A percentile compares a stretch with the other conserved stretches of the same genome.
These are phyloP conservation scores for Trichonephila clavata DNA, from an alignment of 1,140 invertebrate species.

Conservation along the genomic window DNA sequence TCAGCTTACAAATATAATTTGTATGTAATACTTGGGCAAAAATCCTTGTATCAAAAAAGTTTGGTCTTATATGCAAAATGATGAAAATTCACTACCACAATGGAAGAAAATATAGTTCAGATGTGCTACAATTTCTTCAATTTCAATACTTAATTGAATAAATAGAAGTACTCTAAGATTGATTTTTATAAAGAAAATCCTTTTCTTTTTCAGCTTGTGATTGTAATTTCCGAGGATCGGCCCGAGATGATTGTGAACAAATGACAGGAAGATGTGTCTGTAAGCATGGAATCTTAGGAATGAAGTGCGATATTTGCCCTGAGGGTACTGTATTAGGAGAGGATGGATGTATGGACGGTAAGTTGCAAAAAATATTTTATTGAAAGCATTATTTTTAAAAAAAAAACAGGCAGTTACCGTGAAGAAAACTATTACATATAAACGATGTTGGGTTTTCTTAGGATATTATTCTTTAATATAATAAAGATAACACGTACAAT, in stretches of 20 bases:
- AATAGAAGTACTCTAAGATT: too few species aligned
- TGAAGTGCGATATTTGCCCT: slow-evolving; percentile 91
- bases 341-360: slow-evolving; percentile 90
- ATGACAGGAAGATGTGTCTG: slow-evolving; percentile 91
- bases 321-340: slow-evolving; percentile 88
- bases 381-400: background rate
- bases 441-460: background rate
- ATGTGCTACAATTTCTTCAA: too few species aligned
- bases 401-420: background rate
- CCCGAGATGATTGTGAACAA: slow-evolving; percentile 91
- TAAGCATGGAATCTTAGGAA: slow-evolving; percentile 87
- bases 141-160: too few species aligned
- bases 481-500: background rate
- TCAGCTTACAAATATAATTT: too few species aligned
- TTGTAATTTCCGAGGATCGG: slow-evolving; percentile 89
- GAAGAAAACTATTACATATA: background rate
- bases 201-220: slow-evolving; percentile 86
- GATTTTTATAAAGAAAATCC: too few species aligned
- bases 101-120: too few species aligned
- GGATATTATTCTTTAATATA: background rate
- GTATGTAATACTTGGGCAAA: too few species aligned
- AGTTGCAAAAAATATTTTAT: slow-evolving; percentile 7
- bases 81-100: too few species aligned
- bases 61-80: too few species aligned
- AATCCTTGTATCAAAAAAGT: too few species aligned